Percentiles rank a stretch among this genome's conserved stretches.
Conservation (phyloP, 2,113 vertebrate genomes). For the Opisthocomus hoazin region DNA sequence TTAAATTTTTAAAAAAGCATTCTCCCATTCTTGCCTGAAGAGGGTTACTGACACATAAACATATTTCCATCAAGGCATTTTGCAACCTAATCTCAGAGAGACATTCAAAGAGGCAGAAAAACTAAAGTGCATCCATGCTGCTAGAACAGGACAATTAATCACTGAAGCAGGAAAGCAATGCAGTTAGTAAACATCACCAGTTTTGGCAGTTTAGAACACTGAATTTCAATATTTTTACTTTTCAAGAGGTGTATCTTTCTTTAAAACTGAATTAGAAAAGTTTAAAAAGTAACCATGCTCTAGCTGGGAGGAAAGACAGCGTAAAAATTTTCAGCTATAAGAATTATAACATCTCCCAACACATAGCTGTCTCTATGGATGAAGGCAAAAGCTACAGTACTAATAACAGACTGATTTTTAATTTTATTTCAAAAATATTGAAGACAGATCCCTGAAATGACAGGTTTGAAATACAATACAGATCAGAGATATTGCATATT, state of each 20-base stretch:
- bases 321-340: neutral
- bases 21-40: neutral
- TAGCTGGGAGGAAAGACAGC: neutral
- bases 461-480: neutral
- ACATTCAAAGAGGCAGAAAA: neutral
- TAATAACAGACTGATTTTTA: neutral
- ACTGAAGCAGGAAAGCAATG: neutral
- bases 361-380: neutral
- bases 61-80: neutral
- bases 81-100: neutral
- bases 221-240: neutral
- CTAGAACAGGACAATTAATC: neutral
- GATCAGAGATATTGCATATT: neutral
- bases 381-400: neutral
- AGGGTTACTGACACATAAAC: neutral
- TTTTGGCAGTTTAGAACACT: neutral
- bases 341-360: neutral
- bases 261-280: neutral
- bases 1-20: neutral
- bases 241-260: neutral
- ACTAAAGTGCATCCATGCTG: neutral
- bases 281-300: neutral
- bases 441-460: neutral
- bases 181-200: neutral
- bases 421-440: neutral